Conservation (phyloP, 2,888 invertebrate species). For the Xylota segnis region DNA sequence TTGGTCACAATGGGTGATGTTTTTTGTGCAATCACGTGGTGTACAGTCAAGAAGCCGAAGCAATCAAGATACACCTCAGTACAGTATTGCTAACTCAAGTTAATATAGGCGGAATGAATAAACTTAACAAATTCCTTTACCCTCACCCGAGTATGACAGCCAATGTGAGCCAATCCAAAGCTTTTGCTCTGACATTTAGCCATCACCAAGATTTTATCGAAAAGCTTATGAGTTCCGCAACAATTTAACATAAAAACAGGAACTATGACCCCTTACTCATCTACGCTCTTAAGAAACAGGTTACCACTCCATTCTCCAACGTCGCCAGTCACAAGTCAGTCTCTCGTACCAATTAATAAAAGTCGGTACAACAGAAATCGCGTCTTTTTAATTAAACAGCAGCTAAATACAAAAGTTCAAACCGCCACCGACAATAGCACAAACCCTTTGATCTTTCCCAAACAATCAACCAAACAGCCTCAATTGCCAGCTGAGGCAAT, state of each 20-base stretch:
- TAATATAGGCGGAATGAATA: too few species aligned
- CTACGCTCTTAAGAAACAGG: not conserved
- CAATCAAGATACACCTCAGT: too few species aligned
- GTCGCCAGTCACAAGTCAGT: not conserved
- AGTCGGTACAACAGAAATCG: not conserved
- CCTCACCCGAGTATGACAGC: too few species aligned
- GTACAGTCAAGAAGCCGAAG: too few species aligned
- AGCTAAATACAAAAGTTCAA: conserved; percentile 33
- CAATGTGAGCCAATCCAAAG: too few species aligned
- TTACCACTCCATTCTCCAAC: not conserved
- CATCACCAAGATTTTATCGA: too few species aligned
- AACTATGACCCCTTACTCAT: not conserved
- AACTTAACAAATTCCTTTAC: too few species aligned
- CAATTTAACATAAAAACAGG: not conserved
- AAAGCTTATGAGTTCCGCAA: not conserved
- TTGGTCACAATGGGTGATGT: too few species aligned
- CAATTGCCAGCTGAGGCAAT: conserved; percentile 7
- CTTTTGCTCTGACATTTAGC: too few species aligned
- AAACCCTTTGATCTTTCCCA: conserved; percentile 39
- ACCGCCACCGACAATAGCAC: not conserved
- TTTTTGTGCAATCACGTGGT: too few species aligned
- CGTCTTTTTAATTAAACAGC: conserved; percentile 11
- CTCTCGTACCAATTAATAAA: not conserved
- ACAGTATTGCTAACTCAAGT: too few species aligned
- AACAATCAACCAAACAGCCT: conserved; percentile 11